These are phyloP conservation scores for Epinephelus awoara DNA, from an alignment of 2,797 vertebrate genomes.

Conservation along the genomic window DNA sequence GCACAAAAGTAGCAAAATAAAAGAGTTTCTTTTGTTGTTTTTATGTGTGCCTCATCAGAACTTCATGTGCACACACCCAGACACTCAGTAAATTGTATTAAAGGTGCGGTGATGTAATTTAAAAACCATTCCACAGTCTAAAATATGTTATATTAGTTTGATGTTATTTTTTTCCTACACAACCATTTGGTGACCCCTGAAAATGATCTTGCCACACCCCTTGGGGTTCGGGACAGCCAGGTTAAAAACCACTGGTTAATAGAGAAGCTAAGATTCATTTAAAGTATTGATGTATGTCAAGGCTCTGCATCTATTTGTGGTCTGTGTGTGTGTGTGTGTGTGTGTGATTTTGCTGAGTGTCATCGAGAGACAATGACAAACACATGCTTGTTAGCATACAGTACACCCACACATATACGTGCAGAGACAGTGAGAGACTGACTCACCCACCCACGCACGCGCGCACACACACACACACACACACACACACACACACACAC, in stretches of 20 bases:
- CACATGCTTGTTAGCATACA: slow-evolving; percentile 31
- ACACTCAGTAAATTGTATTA: too few relatives aligned
- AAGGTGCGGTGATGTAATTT: too few relatives aligned
- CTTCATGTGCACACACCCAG: too few relatives aligned
- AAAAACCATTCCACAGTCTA: too few relatives aligned
- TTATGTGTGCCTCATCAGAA: too few relatives aligned
- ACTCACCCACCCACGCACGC: slow-evolving; percentile 35
- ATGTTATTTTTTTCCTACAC: too few relatives aligned
- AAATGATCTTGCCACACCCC: too few relatives aligned
- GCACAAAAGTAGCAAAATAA: too few relatives aligned
- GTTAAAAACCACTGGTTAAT: neutral
- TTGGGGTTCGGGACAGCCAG: too few relatives aligned
- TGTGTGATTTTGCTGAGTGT: slow-evolving; percentile 19
- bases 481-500: slow-evolving; percentile 37
- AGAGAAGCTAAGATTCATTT: neutral
- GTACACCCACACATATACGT: slow-evolving; percentile 23
- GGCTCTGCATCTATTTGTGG: neutral
- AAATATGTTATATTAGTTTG: too few relatives aligned
- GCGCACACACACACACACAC: slow-evolving; percentile 31
- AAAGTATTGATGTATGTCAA: slow-evolving; percentile 1
- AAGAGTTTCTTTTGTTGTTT: too few relatives aligned
- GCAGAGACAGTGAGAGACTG: slow-evolving; percentile 36
- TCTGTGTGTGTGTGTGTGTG: neutral
- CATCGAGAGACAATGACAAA: slow-evolving; percentile 26
- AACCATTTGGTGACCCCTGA: too few relatives aligned